Base-by-base conservation (phyloP, 30 jellyfish, hydroid and myxozoan genomes). In the Catostylus mosaicus region DNA sequence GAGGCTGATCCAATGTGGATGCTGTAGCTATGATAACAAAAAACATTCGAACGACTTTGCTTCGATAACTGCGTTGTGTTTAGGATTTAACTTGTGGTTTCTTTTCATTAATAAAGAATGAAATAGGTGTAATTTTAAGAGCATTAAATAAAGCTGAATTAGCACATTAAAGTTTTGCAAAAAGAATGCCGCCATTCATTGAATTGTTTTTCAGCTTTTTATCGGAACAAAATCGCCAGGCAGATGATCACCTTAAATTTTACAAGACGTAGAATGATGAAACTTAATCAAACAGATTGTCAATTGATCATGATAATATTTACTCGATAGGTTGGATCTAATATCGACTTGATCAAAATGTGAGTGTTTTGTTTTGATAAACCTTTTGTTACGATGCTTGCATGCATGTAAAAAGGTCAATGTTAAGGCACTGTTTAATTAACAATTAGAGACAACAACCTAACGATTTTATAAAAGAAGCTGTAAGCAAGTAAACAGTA, bases 11-110 rank as follows among this genome's bases (percentile, higher is more conserved):
- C 71, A 59, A 59, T 59, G 71, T 59, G 38, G 71, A 23, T 59
- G 40, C 26, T 59, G 71, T 59, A 59, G 71, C 71, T 59, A 59
- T 59, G 71, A 59, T 59, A 22, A 59, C 71, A 59, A 59, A 59
- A 59, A 5, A 59, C 11, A 4, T 11, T 2, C 38, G 12, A 22
- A 59, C 38, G 3, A 6, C 3, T 20, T 6, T 20, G 27, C 8
- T 6, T 59, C 11, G 38, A 6, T 59, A 22, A 50, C 26, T 2
- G 2, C 36, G 36, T 24, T 16, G 19, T 59, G 38, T 59, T 23
- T 16, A 4, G 11, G 71, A 0, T 27, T 6, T 26, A 19, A 18
- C 71, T 59, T 22, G 71, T 59, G 71, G 71, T 59, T 59, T 26
- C 38, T 23, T n/a, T 59, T 59, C 40, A 59, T 59, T 59, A 59